Evolutionary conservation across 2,113 vertebrate species (phyloP).

Genomic region (Solea solea): DNA sequence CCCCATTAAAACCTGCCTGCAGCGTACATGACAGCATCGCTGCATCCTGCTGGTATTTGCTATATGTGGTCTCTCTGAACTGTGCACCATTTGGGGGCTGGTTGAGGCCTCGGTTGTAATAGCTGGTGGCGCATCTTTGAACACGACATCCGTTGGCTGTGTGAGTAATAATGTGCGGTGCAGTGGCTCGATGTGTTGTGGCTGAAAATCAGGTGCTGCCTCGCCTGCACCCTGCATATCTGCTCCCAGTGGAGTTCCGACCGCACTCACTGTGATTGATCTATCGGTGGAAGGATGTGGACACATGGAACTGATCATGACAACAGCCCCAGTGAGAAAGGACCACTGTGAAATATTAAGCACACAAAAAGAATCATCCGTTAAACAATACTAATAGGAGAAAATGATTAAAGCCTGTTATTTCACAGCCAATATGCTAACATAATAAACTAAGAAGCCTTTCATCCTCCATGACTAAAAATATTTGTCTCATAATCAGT

Average conservation of each 20-base stretch:
- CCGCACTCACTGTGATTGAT: conserved; percentile 39
- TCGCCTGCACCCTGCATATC: conserved; percentile 44
- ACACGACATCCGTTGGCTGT: conserved; percentile 67
- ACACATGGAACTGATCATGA: conserved; percentile 27
- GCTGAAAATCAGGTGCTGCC: conserved; percentile 63
- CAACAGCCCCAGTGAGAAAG: conserved; percentile 7
- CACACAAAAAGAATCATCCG: conserved; percentile 1
- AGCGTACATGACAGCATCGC: conserved; percentile 59
- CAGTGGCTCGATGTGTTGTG: conserved; percentile 33
- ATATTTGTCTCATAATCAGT: conserved; percentile 32
- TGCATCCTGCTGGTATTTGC: conserved; percentile 59
- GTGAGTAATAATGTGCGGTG: conserved; percentile 64
- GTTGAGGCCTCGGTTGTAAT: conserved; percentile 56
- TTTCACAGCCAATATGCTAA: neutral
- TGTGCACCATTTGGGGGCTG: conserved; percentile 39
- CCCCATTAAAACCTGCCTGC: conserved; percentile 57
- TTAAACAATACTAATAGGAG: neutral
- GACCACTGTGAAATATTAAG: neutral
- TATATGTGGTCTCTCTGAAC: conserved; percentile 63
- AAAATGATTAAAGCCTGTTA: too few relatives aligned
- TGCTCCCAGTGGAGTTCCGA: conserved; percentile 42
- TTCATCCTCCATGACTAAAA: conserved; percentile 31
- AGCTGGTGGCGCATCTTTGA: conserved; percentile 63
- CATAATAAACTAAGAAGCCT: conserved; percentile 4
- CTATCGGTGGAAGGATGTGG: conserved; percentile 43